Base-by-base conservation (phyloP, 2,888 invertebrate species). In the Cheilosia soror region DNA sequence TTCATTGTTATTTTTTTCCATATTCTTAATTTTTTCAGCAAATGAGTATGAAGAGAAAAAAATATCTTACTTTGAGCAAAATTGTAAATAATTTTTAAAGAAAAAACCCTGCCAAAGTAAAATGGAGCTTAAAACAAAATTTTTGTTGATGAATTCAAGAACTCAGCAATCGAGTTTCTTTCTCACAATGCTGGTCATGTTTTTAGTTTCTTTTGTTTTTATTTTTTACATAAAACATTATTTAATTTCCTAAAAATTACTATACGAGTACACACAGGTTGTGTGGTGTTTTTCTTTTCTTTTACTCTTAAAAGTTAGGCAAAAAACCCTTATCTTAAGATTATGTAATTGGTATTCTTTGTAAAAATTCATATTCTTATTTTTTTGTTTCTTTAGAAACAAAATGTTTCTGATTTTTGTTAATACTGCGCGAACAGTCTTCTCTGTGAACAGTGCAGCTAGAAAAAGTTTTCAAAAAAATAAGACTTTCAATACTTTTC, bases 361-460 rank as follows among this genome's bases (percentile, higher is more conserved):
- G 84, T 84, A 84, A 80, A 84, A 84, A 84, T 85, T 77, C 71
- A 76, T 81, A 62, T 53, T 29, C 33, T 78, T 49, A 44, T 6
- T 68, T 65, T 51, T 57, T 29, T 40, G 66, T 58, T 68, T 47
- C 6, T 72, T 68, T 11, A 73, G 66, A 83, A 80, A 68, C 66
- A 53, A 60, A 72, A 60, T 71, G 51, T 75, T 77, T 85, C 65
- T 40, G 15, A 49, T 87, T 75, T 66, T 65, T 37, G 81, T 89
- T 88, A 90, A 88, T 90, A 90, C 88, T 89, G 89, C 88, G 90
- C 89, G 88, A 90, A 90, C 83, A 90, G 89, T 89, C 89, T 89
- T 90, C 90, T 89, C 88, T 90, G 90, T 87, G 90, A 90, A 87
- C 88, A 89, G 88, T 90, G 89, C 89, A 89, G 89, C 90, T 90